A percentile compares a stretch with the other conserved stretches of the same genome.
Evolutionary conservation across 2,888 invertebrate genomes (phyloP).

Genomic region (Latrodectus elegans): DNA sequence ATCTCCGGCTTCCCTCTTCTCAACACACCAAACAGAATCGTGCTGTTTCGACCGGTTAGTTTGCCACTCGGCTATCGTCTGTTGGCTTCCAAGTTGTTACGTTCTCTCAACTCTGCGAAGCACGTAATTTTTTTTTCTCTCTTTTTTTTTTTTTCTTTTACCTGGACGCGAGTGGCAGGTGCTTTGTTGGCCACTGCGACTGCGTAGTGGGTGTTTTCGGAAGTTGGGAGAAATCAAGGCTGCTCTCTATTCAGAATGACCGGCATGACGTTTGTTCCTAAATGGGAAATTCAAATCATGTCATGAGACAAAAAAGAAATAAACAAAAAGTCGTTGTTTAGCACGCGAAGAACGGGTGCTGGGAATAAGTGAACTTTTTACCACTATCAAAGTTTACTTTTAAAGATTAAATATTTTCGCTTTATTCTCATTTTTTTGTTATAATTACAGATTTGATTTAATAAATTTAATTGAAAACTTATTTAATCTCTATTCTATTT

Average conservation of each 20-base stretch:
- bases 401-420: too few relatives aligned
- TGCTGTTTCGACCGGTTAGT: not conserved
- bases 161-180: constrained; percentile 2
- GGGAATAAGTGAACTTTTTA: too few relatives aligned
- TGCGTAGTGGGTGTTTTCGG: constrained; percentile 5
- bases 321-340: too few relatives aligned
- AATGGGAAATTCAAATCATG: not conserved
- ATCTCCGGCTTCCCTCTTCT: not conserved
- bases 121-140: not conserved
- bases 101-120: not conserved
- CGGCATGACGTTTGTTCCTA: not conserved
- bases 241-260: not conserved
- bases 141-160: not conserved
- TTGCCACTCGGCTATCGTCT: not conserved
- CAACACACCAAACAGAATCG: not conserved
- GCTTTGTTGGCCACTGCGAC: not conserved
- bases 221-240: not conserved
- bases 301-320: too few relatives aligned
- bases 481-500: too few relatives aligned
- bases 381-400: too few relatives aligned
- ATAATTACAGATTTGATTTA: too few relatives aligned
- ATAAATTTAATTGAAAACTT: too few relatives aligned
- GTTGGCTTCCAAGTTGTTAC: not conserved
- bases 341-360: too few relatives aligned
- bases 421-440: too few relatives aligned